Conservation (phyloP, 1,140 invertebrate species). For the Lineus longissimus region DNA sequence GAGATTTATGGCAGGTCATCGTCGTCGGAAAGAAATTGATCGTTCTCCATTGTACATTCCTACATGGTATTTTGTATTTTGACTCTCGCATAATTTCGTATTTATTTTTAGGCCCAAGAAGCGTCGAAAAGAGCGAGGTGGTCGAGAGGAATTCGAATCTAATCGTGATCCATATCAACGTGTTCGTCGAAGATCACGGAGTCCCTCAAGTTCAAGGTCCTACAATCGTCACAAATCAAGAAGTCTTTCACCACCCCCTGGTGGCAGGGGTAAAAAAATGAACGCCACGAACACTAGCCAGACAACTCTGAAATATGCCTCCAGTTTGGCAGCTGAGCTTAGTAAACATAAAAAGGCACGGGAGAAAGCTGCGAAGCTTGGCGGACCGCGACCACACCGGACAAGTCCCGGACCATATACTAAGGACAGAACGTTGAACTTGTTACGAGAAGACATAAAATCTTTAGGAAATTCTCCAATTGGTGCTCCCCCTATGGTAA, state of each 20-base stretch:
- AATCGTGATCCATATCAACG: too few species aligned
- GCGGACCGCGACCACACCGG: not conserved
- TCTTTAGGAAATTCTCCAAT: not conserved
- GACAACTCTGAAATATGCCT: conserved; percentile 21
- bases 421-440: too few species aligned
- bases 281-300: conserved; percentile 22
- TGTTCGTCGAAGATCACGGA: conserved; percentile 17
- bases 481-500: not conserved
- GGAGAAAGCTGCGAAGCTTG: conserved; percentile 27
- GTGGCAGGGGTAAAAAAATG: not conserved
- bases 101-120: too few species aligned
- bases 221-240: not conserved
- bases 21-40: too few species aligned
- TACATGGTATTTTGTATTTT: too few species aligned
- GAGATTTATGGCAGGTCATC: too few species aligned
- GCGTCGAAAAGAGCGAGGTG: too few species aligned
- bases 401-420: not conserved
- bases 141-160: too few species aligned
- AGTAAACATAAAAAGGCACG: conserved; percentile 46
- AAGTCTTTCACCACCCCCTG: conserved; percentile 10
- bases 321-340: conserved; percentile 48
- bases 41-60: too few species aligned
- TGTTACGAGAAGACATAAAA: not conserved
- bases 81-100: too few species aligned
- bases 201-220: conserved; percentile 17